A percentile compares a stretch with the other conserved stretches of the same genome.
Evolutionary conservation across 2,113 vertebrate species (phyloP).

Genomic region (Fregetta grallaria): DNA sequence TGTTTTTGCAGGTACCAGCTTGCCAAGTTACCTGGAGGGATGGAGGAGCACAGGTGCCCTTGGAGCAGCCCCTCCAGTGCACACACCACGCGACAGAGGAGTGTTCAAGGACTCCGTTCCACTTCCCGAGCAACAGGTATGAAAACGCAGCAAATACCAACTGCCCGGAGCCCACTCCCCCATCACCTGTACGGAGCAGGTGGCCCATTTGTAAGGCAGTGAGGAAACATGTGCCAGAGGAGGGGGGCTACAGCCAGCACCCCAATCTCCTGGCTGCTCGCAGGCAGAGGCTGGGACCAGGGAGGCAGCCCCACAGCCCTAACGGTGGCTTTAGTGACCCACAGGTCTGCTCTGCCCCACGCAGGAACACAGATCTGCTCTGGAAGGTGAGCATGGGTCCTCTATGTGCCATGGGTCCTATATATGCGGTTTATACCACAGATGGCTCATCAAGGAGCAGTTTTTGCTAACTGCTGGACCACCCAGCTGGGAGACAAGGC

Average conservation of each 20-base stretch:
- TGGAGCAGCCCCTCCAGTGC: not conserved
- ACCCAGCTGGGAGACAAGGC: not conserved
- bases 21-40: not conserved
- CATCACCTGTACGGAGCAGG: not conserved
- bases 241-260: not conserved
- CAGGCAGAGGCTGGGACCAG: not conserved
- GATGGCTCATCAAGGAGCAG: not conserved
- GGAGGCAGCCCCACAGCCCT: not conserved
- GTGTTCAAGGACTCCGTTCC: conserved; percentile 19
- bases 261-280: fast-evolving
- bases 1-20: not conserved
- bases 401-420: fast-evolving
- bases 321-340: not conserved
- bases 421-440: not conserved
- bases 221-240: not conserved
- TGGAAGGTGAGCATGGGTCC: not conserved
- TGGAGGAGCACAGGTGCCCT: not conserved
- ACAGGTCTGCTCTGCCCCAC: not conserved
- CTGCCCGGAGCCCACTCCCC: not conserved
- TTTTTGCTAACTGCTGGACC: not conserved
- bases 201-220: fast-evolving
- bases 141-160: not conserved
- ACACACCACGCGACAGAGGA: fast-evolving
- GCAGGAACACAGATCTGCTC: not conserved
- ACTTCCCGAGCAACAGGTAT: not conserved